Conservation (phyloP, 2,888 invertebrate genomes). For the Dysmachus trigonus region DNA sequence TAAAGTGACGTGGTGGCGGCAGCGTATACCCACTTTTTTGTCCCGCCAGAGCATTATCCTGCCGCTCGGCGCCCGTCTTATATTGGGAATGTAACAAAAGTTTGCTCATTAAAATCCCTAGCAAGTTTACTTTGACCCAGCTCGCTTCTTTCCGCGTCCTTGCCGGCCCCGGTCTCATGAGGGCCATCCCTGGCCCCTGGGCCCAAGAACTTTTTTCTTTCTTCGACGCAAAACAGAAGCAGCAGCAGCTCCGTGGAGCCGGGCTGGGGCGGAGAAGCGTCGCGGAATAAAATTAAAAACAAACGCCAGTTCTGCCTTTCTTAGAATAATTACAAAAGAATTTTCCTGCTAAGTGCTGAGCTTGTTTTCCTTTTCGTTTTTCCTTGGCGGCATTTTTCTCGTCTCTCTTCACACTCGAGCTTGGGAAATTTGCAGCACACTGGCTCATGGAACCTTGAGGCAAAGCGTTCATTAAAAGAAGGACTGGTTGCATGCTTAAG, state of each 20-base stretch:
- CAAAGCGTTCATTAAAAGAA: not conserved
- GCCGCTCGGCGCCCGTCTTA: not conserved
- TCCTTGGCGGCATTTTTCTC: not conserved
- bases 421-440: not conserved
- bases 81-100: constrained; percentile 42
- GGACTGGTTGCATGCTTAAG: not conserved
- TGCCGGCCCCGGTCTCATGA: not conserved
- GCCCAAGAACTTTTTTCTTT: not conserved
- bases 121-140: constrained; percentile 39
- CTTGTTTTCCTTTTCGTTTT: constrained; percentile 27
- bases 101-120: constrained; percentile 40
- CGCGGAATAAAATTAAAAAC: constrained; percentile 34
- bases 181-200: not conserved
- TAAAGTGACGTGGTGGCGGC: too few species aligned
- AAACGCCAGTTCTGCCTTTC: constrained; percentile 33
- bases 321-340: constrained; percentile 35
- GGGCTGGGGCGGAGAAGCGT: not conserved
- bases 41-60: constrained; percentile 15
- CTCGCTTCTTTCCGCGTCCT: not conserved
- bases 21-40: not conserved
- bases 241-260: not conserved
- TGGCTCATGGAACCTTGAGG: not conserved
- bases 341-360: constrained; percentile 29
- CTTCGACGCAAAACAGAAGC: constrained; percentile 3
- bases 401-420: not conserved